phyloP scores from a whole-genome alignment of 2,888 invertebrate genomes.

The Hypomecis atomaria region DNA sequence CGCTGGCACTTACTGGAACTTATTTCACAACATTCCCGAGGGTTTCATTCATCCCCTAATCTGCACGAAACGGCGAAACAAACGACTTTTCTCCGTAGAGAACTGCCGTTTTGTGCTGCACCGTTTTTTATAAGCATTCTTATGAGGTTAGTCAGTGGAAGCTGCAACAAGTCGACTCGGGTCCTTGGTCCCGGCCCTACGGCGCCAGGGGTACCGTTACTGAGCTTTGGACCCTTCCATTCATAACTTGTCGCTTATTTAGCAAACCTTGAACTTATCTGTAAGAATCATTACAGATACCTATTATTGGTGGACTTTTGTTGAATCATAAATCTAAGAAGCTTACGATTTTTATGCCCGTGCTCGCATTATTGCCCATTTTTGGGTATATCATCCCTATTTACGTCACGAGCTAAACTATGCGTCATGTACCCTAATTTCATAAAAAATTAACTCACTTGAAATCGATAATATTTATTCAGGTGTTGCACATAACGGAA shows the following conservation, averaged over 20 bases:
- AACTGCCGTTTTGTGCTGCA: slow-evolving; percentile 26
- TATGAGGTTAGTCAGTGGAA: slow-evolving; percentile 46
- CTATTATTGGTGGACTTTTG: no score
- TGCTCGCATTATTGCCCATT: no score
- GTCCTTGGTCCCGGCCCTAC: slow-evolving; percentile 32
- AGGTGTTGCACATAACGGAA: slow-evolving; percentile 10
- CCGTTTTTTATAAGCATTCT: slow-evolving; percentile 42
- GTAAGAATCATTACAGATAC: no score
- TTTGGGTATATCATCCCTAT: no score
- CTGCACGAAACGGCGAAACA: slow-evolving; percentile 4
- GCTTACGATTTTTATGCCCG: no score
- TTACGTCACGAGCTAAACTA: no score
- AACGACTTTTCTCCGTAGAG: slow-evolving; percentile 32
- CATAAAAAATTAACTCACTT: background rate
- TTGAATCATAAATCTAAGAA: no score
- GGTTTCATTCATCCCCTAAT: slow-evolving; percentile 37
- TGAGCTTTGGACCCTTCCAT: background rate
- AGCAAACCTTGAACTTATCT: background rate
- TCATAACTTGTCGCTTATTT: background rate
- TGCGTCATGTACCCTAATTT: background rate
- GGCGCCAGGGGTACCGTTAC: slow-evolving; percentile 24
- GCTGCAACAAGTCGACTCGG: slow-evolving; percentile 34
- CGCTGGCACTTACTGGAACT: slow-evolving; percentile 33
- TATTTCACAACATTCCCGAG: slow-evolving; percentile 29
- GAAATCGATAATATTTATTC: slow-evolving; percentile 1